Percentiles rank a stretch among this genome's conserved stretches.
phyloP scores from a whole-genome alignment of 2,888 invertebrate species.

The Euspilapteryx auroguttella region DNA sequence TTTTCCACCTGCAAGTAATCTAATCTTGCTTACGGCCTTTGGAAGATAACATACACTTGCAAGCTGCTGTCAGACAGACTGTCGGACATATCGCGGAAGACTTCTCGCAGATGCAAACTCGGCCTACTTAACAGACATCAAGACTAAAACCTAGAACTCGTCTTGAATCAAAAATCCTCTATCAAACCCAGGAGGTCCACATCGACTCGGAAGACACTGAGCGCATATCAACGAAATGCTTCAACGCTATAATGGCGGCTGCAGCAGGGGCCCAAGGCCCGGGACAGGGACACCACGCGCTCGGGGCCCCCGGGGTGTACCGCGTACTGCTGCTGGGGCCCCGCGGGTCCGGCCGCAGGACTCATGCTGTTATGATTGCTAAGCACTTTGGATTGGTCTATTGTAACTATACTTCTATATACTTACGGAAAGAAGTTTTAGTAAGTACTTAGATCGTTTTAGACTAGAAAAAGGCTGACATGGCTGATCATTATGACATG shows the following conservation, averaged over 20 bases:
- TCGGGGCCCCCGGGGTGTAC: slow-evolving; percentile 54
- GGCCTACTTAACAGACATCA: too few relatives aligned
- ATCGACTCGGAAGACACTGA: slow-evolving; percentile 20
- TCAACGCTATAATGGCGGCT: slow-evolving; percentile 31
- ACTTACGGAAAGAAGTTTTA: neutral
- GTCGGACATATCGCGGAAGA: too few relatives aligned
- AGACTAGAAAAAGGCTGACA: neutral
- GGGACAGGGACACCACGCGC: slow-evolving; percentile 22
- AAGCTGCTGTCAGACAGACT: too few relatives aligned
- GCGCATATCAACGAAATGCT: slow-evolving; percentile 23
- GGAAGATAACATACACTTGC: too few relatives aligned
- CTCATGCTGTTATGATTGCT: slow-evolving; percentile 50
- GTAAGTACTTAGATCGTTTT: neutral
- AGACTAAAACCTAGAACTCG: too few relatives aligned
- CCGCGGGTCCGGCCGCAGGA: slow-evolving; percentile 58
- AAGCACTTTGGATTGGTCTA: slow-evolving; percentile 53
- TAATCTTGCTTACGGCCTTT: too few relatives aligned
- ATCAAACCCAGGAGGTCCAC: slow-evolving; percentile 39
- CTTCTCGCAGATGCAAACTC: too few relatives aligned
- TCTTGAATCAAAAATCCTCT: too few relatives aligned
- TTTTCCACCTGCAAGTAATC: too few relatives aligned
- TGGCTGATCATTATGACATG: neutral
- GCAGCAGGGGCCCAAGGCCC: slow-evolving; percentile 28
- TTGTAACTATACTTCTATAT: neutral
- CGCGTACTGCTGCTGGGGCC: slow-evolving; percentile 64